Evolutionary conservation across 1,140 invertebrate species (phyloP).

Genomic region (Tyrophagus putrescentiae): DNA sequence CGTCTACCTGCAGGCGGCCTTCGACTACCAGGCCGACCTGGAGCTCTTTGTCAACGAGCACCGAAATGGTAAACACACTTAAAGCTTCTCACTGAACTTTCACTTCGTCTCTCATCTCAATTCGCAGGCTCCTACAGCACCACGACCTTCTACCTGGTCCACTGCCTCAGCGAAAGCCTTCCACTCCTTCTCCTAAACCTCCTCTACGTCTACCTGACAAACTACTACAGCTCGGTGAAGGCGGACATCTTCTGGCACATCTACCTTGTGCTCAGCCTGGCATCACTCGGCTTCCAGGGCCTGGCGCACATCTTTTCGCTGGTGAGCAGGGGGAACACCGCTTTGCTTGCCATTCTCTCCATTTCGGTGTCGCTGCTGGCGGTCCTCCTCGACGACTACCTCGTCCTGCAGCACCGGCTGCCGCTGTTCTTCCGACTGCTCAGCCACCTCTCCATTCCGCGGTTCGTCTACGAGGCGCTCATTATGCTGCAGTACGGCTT

Average conservation of each 20-base stretch:
- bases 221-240: neutral
- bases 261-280: neutral
- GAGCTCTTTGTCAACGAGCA: constrained; percentile 4
- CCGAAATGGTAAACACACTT: constrained; percentile 17
- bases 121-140: constrained; percentile 1
- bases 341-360: neutral
- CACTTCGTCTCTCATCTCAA: neutral
- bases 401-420: neutral
- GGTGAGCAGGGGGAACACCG: neutral
- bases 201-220: neutral
- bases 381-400: neutral
- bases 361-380: neutral
- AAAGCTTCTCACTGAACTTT: neutral
- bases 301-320: neutral
- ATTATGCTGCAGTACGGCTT: constrained; percentile 15
- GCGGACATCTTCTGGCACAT: neutral
- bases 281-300: neutral
- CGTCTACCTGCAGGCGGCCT: neutral
- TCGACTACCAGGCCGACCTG: neutral
- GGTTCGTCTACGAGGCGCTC: constrained; percentile 6
- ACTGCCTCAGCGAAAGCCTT: neutral
- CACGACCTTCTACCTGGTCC: constrained; percentile 1
- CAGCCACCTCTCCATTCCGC: neutral
- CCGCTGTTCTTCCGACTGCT: constrained; percentile 1
- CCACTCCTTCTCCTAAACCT: neutral